phyloP scores from a whole-genome alignment of 1,140 invertebrate genomes.

The Drosophila busckii region DNA sequence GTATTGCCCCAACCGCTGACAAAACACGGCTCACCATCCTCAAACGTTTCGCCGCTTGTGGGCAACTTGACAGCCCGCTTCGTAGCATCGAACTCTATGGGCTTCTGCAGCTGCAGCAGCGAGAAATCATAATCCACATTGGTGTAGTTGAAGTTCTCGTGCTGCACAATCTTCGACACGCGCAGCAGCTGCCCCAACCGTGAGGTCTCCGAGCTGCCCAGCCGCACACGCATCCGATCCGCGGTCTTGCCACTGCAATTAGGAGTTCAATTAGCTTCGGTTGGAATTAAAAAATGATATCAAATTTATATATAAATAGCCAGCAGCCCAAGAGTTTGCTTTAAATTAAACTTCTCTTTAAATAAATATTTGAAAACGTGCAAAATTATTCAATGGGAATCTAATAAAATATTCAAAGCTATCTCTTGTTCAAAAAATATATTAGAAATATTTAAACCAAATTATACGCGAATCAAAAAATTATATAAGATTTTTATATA shows the following conservation, averaged over 20 bases:
- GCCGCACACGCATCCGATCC: conserved; percentile 48
- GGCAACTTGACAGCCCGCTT: conserved; percentile 61
- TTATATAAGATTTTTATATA: too few relatives aligned
- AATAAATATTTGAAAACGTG: too few relatives aligned
- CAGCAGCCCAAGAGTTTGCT: too few relatives aligned
- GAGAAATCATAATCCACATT: conserved; percentile 78
- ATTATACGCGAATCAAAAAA: too few relatives aligned
- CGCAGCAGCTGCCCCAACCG: conserved; percentile 57
- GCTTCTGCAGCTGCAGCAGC: conserved; percentile 61
- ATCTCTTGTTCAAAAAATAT: too few relatives aligned
- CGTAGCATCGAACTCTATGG: conserved; percentile 62
- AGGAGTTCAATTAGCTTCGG: neutral
- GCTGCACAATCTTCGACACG: conserved; percentile 65
- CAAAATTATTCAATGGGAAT: too few relatives aligned
- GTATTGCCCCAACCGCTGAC: conserved; percentile 80
- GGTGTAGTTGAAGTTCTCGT: conserved; percentile 62
- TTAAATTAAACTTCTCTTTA: too few relatives aligned
- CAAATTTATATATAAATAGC: too few relatives aligned
- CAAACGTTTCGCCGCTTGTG: conserved; percentile 38
- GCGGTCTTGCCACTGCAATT: conserved; percentile 54
- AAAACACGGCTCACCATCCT: conserved; percentile 68
- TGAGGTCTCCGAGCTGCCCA: conserved; percentile 58
- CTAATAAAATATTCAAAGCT: too few relatives aligned
- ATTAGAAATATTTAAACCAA: too few relatives aligned
- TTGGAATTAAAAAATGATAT: too few relatives aligned